A percentile compares a stretch with the other conserved stretches of the same genome.
These are phyloP conservation scores for Thecocarcelia acutangulata DNA, from an alignment of 2,888 invertebrate genomes.

Conservation along the genomic window DNA sequence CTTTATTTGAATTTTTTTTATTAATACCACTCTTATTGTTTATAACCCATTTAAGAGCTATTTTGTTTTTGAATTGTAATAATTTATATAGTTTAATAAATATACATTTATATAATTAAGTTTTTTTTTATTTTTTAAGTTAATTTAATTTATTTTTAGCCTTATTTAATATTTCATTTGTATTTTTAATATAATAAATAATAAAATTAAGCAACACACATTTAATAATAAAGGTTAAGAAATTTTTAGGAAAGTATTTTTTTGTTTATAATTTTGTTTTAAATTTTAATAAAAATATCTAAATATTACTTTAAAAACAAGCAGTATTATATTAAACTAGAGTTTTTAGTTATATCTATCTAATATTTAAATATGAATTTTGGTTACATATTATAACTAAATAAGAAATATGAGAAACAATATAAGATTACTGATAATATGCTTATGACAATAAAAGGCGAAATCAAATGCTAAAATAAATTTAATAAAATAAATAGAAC, in stretches of 20 bases:
- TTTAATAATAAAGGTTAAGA: conserved; percentile 62
- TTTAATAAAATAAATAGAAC: background rate
- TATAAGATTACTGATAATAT: conserved; percentile 28
- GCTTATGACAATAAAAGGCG: conserved; percentile 55
- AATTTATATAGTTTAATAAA: conserved; percentile 67
- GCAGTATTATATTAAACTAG: conserved; percentile 47
- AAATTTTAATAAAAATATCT: conserved; percentile 43
- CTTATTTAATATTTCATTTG: conserved; percentile 59
- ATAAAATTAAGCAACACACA: conserved; percentile 79
- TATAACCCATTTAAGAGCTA: conserved; percentile 49
- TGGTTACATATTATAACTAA: conserved; percentile 13
- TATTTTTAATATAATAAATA: conserved; percentile 75
- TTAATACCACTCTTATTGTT: conserved; percentile 34
- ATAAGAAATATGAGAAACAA: background rate
- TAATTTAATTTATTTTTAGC: conserved; percentile 55
- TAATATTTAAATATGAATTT: conserved; percentile 47
- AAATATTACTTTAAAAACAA: conserved; percentile 63
- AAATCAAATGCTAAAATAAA: conserved; percentile 47
- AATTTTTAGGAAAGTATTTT: conserved; percentile 72
- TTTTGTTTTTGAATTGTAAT: conserved; percentile 47
- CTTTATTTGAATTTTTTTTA: conserved; percentile 34
- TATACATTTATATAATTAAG: conserved; percentile 68
- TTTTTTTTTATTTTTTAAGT: conserved; percentile 52
- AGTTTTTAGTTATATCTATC: conserved; percentile 35
- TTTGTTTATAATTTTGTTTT: conserved; percentile 65